Base-by-base conservation (phyloP, 2,888 invertebrate species). In the Elysia crispata region DNA sequence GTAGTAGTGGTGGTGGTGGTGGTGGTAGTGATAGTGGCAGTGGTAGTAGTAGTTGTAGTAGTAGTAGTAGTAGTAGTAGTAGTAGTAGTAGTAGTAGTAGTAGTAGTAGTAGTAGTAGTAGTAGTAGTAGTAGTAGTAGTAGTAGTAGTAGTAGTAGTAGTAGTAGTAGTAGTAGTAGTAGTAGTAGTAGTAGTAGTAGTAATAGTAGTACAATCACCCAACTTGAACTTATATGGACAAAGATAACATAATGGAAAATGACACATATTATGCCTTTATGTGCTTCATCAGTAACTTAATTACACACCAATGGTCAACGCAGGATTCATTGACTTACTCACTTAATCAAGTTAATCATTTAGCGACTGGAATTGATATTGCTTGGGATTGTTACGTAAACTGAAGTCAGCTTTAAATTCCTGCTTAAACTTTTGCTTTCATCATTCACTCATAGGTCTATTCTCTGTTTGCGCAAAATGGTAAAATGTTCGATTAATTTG, bases 111-210 rank as follows among this genome's bases (percentile, higher is more conserved):
- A 31, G 33, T 70, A 70, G 33, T 30, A 70, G 33, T 28, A 70
- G 23, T 30, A 28, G 15, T 70, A 70, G 33, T 70, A 25, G 23
- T 70, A 13, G 23, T 25, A 70, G 33, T 25, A 70, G 23, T 25
- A 70, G 15, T 70, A n/a, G 15, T 70, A 70, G 33, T 70, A 28
- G 33, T 30, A 28, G 33, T 70, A 28, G 23, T 31, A 28, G 15
- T 70, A 70, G 33, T 28, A 25, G 15, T 70, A 31, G 23, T 25
- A 70, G 33, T 31, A 30, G 33, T 70, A 70, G 15, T 70, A 31
- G 15, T 70, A 30, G 33, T 70, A 70, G 23, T 30, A 70, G 33
- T 70, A 70, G 23, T 31, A 70, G 15, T 70, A 70, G 70, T 31
- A 25, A 30, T 31, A 31, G 23, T 25, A 30, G 70, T 30, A 18